Base-by-base conservation (phyloP, 1,140 invertebrate species). In the Drosophila kepulauana region DNA sequence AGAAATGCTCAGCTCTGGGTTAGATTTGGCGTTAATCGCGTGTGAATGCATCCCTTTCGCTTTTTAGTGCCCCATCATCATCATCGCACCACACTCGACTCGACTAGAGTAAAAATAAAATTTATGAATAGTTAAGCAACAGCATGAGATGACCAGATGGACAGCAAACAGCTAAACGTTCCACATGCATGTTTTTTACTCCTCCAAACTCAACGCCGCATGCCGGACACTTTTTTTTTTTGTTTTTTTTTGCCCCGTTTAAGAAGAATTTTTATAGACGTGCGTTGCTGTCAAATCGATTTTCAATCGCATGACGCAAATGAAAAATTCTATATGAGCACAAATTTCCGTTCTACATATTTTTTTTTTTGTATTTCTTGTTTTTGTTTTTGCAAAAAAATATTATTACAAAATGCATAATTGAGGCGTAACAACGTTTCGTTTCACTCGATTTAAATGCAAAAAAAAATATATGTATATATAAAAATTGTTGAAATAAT, bases 241-340 rank as follows among this genome's bases (percentile, higher is more conserved):
- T 62, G 57, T 51, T 28, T 16, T 57, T 35, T 33, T 3, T 25
- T 25, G 20, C 20, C 20, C 13, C 43, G 52, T 28, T 59, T 15
- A 41, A 65, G 51, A 35, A 66, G 30, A 38, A 51, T 52, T 63
- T 73, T 59, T 59, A 67, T 59, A 35, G 54, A 54, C 63, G 57
- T 61, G 64, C 54, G 13, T 72, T 65, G 54, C 71, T 54, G 46
- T 61, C 65, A 69, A 67, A 73, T 73, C 70, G 70, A 73, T 73
- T 74, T 74, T 62, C 71, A 69, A 68, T 69, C 71, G 41, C 25
- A 75, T 75, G 73, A 75, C 73, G 73, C 67, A 75, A 75, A 71
- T 64, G 16, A 25, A 49, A 49, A 49, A 49, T 48, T 48, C 45
- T 5, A 16, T 16, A 46, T 7, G 43, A 46, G 15, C 15, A 48